phyloP scores from a whole-genome alignment of 2,797 vertebrate species.

The Crocodylus rhombifer region DNA sequence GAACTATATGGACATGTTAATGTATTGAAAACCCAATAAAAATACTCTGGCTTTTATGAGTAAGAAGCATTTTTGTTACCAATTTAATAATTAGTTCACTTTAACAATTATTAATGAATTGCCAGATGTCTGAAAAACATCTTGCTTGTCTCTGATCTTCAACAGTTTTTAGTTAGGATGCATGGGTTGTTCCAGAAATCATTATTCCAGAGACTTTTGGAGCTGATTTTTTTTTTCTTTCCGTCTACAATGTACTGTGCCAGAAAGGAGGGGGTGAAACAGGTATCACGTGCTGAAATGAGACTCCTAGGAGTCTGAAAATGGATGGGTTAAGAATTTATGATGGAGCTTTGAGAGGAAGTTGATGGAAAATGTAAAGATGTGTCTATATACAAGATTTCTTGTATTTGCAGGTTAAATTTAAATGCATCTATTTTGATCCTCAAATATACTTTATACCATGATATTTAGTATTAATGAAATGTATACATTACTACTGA shows the following conservation, averaged over 20 bases:
- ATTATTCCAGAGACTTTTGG: neutral
- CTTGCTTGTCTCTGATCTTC: slow-evolving; percentile 50
- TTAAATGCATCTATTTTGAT: neutral
- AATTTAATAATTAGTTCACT: slow-evolving; percentile 70
- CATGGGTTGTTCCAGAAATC: slow-evolving; percentile 14
- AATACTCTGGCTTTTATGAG: slow-evolving; percentile 60
- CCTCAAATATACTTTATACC: neutral
- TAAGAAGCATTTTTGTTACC: slow-evolving; percentile 59
- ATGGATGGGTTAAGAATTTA: slow-evolving; percentile 17
- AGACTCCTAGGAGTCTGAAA: slow-evolving; percentile 17
- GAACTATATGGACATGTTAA: slow-evolving; percentile 66
- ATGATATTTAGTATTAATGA: neutral
- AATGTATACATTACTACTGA: neutral
- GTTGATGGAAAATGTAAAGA: neutral
- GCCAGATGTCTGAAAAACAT: slow-evolving; percentile 64
- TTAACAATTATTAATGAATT: slow-evolving; percentile 71
- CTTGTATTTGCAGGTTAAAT: neutral
- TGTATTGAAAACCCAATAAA: slow-evolving; percentile 57
- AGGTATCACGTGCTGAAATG: slow-evolving; percentile 21
- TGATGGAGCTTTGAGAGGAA: neutral
- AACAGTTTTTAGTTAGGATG: slow-evolving; percentile 27
- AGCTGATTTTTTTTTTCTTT: neutral
- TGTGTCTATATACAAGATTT: neutral
- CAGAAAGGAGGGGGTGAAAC: neutral
- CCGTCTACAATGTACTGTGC: slow-evolving; percentile 8